These are phyloP conservation scores for Tylochromis polylepis DNA, from an alignment of 2,113 vertebrate species.

Conservation along the genomic window DNA sequence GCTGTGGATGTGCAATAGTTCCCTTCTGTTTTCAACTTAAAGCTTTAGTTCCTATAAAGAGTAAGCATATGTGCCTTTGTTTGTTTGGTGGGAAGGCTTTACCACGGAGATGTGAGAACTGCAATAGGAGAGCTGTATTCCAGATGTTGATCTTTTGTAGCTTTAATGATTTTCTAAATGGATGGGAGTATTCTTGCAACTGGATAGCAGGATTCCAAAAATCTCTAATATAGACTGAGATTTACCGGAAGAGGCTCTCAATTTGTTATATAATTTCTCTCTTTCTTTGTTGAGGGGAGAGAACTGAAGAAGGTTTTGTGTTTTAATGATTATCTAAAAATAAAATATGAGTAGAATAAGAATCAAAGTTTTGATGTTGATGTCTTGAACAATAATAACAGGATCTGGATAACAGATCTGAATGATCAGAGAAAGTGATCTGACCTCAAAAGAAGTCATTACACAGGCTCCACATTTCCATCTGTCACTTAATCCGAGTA, in stretches of 20 bases:
- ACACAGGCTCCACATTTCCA: neutral
- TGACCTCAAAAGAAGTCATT: neutral
- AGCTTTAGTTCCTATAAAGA: neutral
- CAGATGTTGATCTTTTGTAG: neutral
- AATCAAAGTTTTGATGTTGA: neutral
- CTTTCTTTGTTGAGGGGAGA: neutral
- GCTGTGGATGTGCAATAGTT: accelerated
- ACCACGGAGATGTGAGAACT: neutral
- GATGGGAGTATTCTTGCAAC: neutral
- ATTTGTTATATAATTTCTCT: neutral
- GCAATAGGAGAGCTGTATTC: neutral
- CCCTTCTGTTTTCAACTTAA: neutral
- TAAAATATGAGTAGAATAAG: neutral
- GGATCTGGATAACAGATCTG: neutral
- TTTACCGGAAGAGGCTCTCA: neutral
- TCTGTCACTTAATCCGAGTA: neutral
- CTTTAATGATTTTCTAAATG: neutral
- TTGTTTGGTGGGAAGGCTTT: neutral
- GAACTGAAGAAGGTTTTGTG: neutral
- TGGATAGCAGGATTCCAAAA: neutral
- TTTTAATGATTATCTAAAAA: neutral
- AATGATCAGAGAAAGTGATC: neutral
- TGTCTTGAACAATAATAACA: neutral
- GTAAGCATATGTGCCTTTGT: neutral
- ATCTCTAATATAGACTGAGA: neutral